Evolutionary conservation across 92 coral and sea anemone genomes (phyloP).

Genomic region (Paragorgia papillata): DNA sequence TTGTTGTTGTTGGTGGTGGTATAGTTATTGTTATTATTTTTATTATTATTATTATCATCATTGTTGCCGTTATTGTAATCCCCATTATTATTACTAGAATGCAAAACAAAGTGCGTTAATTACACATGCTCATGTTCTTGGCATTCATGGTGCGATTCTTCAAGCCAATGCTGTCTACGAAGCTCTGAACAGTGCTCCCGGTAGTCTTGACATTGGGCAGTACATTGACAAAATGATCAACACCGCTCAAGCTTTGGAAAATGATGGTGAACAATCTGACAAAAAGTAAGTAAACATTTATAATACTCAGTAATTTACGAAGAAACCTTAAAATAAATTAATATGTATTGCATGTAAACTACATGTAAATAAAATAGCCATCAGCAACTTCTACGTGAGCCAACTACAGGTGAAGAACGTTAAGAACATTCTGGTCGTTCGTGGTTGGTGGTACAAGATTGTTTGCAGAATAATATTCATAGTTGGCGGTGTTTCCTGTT

Average conservation of each 20-base stretch:
- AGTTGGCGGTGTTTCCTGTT: too few relatives aligned
- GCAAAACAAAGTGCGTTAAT: conserved; percentile 74
- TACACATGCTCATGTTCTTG: conserved; percentile 84
- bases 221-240: conserved; percentile 75
- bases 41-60: background rate
- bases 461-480: too few relatives aligned
- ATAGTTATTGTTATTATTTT: background rate
- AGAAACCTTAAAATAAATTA: too few relatives aligned
- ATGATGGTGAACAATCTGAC: background rate
- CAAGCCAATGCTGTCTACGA: conserved; percentile 84
- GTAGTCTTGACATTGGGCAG: conserved; percentile 63
- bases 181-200: conserved; percentile 68
- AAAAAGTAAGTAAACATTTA: conserved; percentile 24
- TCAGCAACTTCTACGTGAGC: too few relatives aligned
- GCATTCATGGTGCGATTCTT: conserved; percentile 86
- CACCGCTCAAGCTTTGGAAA: conserved; percentile 71
- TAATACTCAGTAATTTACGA: too few relatives aligned
- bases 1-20: background rate
- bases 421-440: too few relatives aligned
- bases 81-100: conserved; percentile 45
- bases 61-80: background rate
- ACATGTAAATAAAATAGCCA: too few relatives aligned
- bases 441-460: too few relatives aligned
- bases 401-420: too few relatives aligned
- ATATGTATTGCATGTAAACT: too few relatives aligned